These are phyloP conservation scores for Pelecanoides urinatrix DNA, from an alignment of 2,113 vertebrate genomes.

Conservation along the genomic window DNA sequence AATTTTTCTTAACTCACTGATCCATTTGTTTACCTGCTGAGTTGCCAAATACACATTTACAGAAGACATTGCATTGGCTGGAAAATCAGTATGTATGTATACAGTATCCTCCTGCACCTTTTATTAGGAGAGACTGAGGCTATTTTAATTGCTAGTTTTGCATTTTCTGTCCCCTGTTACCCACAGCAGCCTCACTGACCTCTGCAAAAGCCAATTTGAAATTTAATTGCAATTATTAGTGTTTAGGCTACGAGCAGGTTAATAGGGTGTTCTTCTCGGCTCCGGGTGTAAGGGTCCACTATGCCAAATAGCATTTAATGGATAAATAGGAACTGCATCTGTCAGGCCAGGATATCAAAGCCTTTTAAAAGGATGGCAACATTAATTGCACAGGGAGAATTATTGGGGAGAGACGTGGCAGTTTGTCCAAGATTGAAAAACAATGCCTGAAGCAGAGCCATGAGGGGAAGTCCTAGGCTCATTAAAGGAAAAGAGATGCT, in stretches of 20 bases:
- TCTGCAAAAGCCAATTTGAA: background rate
- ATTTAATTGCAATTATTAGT: slow-evolving; percentile 11
- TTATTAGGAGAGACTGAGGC: background rate
- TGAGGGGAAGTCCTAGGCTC: background rate
- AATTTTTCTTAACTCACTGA: slow-evolving; percentile 11
- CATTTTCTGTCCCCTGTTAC: background rate
- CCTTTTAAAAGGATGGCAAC: background rate
- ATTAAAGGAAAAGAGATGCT: background rate
- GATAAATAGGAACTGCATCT: background rate
- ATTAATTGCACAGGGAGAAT: background rate
- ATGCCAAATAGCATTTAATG: background rate
- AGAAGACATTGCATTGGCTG: background rate
- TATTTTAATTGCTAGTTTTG: slow-evolving; percentile 9
- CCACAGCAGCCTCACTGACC: background rate
- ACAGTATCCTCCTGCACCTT: background rate
- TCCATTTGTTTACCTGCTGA: slow-evolving; percentile 25
- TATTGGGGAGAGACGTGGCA: background rate
- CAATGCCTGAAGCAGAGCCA: fast-evolving
- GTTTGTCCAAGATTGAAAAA: background rate
- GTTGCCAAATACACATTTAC: background rate
- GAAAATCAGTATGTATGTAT: background rate
- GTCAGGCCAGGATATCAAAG: background rate
- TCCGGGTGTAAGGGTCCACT: background rate
- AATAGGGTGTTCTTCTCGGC: background rate
- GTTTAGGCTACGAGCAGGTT: background rate